phyloP scores from a whole-genome alignment of 2,113 vertebrate species.

The Tricholaema leucomelas region DNA sequence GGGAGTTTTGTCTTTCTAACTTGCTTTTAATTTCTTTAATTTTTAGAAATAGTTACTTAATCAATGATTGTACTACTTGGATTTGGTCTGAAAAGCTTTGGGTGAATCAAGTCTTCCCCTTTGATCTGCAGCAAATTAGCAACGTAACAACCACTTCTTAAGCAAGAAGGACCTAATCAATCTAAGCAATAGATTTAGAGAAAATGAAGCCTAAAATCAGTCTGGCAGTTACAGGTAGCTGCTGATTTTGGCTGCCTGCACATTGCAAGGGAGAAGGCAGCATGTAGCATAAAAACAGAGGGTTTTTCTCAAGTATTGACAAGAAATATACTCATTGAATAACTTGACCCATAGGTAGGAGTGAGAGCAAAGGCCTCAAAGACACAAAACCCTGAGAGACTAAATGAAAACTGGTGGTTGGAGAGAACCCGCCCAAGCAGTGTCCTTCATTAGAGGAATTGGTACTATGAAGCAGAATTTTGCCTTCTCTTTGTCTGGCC shows the following conservation, averaged over 20 bases:
- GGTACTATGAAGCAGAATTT: fast-evolving
- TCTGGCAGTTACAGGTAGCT: not conserved
- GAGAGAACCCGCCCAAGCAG: not conserved
- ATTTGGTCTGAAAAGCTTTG: not conserved
- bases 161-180: not conserved
- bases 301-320: not conserved
- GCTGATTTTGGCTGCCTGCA: not conserved
- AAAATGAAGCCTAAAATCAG: not conserved
- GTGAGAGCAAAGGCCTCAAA: not conserved
- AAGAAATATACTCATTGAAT: not conserved
- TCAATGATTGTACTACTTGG: not conserved
- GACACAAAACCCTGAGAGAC: not conserved
- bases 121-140: not conserved
- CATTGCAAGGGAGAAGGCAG: not conserved
- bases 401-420: not conserved
- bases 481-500: not conserved
- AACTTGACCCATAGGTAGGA: not conserved
- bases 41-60: not conserved
- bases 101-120: not conserved
- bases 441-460: fast-evolving
- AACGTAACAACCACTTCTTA: fast-evolving
- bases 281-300: not conserved
- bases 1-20: not conserved
- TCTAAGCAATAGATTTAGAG: not conserved
- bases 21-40: not conserved